Percentiles rank a stretch among this genome's conserved stretches.
Evolutionary conservation across 2,113 vertebrate genomes (phyloP).

Genomic region (Dinomys branickii): DNA sequence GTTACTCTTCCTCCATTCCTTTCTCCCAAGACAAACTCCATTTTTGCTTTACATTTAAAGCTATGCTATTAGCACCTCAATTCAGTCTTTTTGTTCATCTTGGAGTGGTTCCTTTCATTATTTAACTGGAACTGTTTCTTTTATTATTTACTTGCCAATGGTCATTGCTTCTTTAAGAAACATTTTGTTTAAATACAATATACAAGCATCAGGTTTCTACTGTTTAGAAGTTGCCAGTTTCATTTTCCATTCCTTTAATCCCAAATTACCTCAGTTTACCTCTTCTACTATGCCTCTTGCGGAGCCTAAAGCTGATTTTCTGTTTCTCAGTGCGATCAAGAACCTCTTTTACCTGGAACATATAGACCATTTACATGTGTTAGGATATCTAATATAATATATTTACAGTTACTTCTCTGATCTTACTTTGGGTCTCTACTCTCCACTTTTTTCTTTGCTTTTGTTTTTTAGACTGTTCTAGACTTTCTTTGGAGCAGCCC

Average conservation of each 20-base stretch:
- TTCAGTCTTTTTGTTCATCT: neutral
- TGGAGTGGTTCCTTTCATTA: neutral
- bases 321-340: neutral
- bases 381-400: neutral
- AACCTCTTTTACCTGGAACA: neutral
- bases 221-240: neutral
- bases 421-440: neutral
- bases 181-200: neutral
- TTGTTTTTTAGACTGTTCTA: neutral
- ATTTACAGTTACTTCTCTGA: neutral
- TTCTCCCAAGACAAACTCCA: neutral
- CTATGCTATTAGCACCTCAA: neutral
- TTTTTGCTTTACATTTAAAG: conserved; percentile 43
- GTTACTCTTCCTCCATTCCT: neutral
- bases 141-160: neutral
- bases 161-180: neutral
- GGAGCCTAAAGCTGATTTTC: neutral
- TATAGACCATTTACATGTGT: neutral
- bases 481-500: neutral
- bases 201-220: neutral
- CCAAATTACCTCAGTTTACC: neutral
- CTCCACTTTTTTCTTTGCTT: neutral
- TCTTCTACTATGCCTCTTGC: neutral
- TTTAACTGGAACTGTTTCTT: neutral
- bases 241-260: neutral